These are phyloP conservation scores for Caenorhabditis parvicauda DNA, from an alignment of 2,888 invertebrate genomes.

Conservation along the genomic window DNA sequence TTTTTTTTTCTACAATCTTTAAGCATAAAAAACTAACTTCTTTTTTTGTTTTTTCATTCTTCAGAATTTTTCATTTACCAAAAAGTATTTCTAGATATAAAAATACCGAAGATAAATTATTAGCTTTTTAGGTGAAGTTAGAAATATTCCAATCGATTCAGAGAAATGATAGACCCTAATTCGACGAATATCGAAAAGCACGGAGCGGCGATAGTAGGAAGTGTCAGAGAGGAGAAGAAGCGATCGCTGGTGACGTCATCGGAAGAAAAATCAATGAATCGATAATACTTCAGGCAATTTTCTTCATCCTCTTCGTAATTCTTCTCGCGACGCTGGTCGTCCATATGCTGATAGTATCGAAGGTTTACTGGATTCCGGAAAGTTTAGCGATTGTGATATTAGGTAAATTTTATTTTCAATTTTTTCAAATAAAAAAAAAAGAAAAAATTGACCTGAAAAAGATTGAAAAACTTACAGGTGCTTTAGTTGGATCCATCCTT, in stretches of 20 bases:
- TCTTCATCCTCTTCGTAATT: slow-evolving; percentile 91
- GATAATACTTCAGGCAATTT: slow-evolving; percentile 73
- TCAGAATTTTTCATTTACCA: too few relatives aligned
- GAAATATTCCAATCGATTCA: slow-evolving; percentile 11
- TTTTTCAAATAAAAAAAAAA: slow-evolving; percentile 2
- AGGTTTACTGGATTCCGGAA: slow-evolving; percentile 93
- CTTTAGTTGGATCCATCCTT: slow-evolving; percentile 51
- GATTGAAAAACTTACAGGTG: slow-evolving; percentile 35
- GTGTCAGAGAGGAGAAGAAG: slow-evolving; percentile 41
- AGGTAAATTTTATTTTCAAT: slow-evolving; percentile 62
- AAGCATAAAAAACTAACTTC: too few relatives aligned
- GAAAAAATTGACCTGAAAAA: neutral
- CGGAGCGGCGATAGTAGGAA: slow-evolving; percentile 45
- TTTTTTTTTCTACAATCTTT: neutral
- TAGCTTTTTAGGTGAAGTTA: neutral
- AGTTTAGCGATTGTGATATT: slow-evolving; percentile 94
- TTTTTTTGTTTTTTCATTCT: too few relatives aligned
- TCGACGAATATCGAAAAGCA: slow-evolving; percentile 36
- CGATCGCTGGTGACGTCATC: slow-evolving; percentile 34
- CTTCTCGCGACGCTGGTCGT: slow-evolving; percentile 90
- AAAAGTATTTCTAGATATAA: too few relatives aligned
- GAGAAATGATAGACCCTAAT: slow-evolving; percentile 31
- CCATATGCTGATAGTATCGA: slow-evolving; percentile 88
- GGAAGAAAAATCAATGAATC: neutral
- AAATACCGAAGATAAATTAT: neutral